Base-by-base conservation (phyloP, 2,113 vertebrate species). In the Myotis lucifugus region DNA sequence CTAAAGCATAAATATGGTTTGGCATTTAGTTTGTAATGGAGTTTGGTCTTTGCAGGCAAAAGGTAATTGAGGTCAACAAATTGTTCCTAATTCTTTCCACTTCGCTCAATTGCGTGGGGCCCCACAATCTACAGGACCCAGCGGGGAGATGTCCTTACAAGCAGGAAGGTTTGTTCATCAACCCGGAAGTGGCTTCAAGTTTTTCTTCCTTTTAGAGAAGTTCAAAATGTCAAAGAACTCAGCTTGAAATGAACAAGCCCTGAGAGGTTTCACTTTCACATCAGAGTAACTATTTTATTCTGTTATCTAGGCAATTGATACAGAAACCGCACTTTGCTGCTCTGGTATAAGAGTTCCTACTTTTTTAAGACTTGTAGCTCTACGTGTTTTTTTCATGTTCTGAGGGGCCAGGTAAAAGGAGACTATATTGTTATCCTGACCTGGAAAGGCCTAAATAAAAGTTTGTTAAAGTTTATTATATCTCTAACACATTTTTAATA, bases 161-260 rank as follows among this genome's bases (percentile, higher is more conserved):
- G 50, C 46, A 61, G 17, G 14, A 69, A 4, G 32, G 14, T 94
- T 85, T 61, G 34, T 54, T 88, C 72, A 67, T 90, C 42, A 46
- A 18, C 10, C 86, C 76, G 42, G 32, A 95, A 91, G 56, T 79
- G 48, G 40, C 3, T 93, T 89, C n/a, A 66, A 34, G 14, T 56
- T 77, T 46, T 37, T 94, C 67, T 77, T 92, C 89, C 27, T 83
- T 72, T 29, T 48, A 37, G 23, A 72, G 59, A 94, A 74, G 37
- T 91, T 94, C 79, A 78, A 89, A 96, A 91, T 79, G 84, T 67
- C 87, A 78, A 79, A 69, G 42, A 94, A 90, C 48, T 91, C 23
- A 59, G 69, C 92, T 94, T 94, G 74, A 93, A 56, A 91, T 93
- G 64, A 74, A 74, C 32, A 91, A 83, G 11, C 23, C 56, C 37